Percentiles rank a stretch among this genome's conserved stretches.
These are phyloP conservation scores for Streptopelia turtur DNA, from an alignment of 2,797 vertebrate species.

Conservation along the genomic window DNA sequence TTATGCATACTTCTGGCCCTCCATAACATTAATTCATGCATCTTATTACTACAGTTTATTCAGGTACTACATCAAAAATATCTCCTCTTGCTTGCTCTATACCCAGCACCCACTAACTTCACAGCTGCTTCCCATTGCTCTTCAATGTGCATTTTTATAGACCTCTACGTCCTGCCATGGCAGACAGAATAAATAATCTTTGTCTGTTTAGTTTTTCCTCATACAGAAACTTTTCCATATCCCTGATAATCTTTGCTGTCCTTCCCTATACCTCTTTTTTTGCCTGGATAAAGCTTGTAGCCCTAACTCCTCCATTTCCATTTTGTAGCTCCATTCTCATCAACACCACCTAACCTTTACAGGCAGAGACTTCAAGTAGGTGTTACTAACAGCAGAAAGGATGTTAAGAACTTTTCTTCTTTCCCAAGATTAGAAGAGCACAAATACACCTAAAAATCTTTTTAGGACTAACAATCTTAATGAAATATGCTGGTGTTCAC, in stretches of 20 bases:
- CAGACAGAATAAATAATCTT: neutral
- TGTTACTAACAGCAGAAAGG: neutral
- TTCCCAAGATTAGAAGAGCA: neutral
- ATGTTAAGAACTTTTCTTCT: neutral
- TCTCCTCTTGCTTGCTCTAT: neutral
- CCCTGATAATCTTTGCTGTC: neutral
- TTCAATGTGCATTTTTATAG: neutral
- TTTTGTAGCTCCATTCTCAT: neutral
- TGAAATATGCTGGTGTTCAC: neutral
- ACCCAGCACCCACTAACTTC: neutral
- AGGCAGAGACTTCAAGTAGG: neutral
- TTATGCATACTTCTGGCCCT: neutral
- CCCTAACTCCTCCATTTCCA: neutral
- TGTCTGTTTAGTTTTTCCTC: neutral
- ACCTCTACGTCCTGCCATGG: fast-evolving
- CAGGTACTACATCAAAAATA: neutral
- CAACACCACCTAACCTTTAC: neutral
- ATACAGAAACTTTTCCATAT: neutral
- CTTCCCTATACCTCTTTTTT: neutral
- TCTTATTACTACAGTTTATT: neutral
- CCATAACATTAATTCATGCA: neutral
- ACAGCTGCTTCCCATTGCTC: neutral
- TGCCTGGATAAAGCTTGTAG: neutral
- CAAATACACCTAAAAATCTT: neutral
- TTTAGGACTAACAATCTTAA: neutral